phyloP scores from a whole-genome alignment of 2,888 invertebrate genomes.

The Troides oblongomaculatus region DNA sequence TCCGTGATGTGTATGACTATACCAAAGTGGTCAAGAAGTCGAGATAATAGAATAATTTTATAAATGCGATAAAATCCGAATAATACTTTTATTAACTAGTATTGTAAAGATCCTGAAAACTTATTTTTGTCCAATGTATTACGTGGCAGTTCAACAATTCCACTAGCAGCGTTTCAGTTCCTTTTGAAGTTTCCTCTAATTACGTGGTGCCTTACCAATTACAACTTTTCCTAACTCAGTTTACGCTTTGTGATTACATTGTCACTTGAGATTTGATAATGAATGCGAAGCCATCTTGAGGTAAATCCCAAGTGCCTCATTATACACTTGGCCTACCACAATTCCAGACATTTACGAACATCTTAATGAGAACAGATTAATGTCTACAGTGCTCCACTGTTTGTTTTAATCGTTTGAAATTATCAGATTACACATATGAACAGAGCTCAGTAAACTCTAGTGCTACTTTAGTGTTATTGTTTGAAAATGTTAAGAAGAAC shows the following conservation, averaged over 20 bases:
- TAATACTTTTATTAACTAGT: too few species aligned
- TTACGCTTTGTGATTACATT: conserved; percentile 14
- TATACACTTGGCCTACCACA: conserved; percentile 5
- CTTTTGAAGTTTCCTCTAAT: conserved; percentile 5
- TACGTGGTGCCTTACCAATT: conserved; percentile 4
- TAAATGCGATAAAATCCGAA: too few species aligned
- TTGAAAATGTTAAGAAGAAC: background rate
- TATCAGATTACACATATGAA: background rate
- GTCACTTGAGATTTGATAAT: conserved; percentile 14
- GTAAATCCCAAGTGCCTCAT: conserved; percentile 3
- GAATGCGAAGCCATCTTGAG: background rate
- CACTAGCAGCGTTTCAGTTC: background rate
- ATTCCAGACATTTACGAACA: background rate
- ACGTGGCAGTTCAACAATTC: background rate
- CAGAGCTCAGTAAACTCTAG: background rate
- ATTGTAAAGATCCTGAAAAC: too few species aligned
- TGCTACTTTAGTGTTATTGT: background rate
- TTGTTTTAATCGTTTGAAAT: conserved; percentile 3
- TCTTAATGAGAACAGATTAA: conserved; percentile 4
- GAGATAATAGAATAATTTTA: too few species aligned
- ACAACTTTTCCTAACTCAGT: conserved; percentile 12
- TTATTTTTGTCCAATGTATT: background rate
- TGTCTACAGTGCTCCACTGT: background rate
- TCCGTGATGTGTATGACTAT: too few species aligned
- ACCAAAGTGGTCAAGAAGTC: too few species aligned